These are phyloP conservation scores for Mylabris sibirica DNA, from an alignment of 2,888 invertebrate species.

Conservation along the genomic window DNA sequence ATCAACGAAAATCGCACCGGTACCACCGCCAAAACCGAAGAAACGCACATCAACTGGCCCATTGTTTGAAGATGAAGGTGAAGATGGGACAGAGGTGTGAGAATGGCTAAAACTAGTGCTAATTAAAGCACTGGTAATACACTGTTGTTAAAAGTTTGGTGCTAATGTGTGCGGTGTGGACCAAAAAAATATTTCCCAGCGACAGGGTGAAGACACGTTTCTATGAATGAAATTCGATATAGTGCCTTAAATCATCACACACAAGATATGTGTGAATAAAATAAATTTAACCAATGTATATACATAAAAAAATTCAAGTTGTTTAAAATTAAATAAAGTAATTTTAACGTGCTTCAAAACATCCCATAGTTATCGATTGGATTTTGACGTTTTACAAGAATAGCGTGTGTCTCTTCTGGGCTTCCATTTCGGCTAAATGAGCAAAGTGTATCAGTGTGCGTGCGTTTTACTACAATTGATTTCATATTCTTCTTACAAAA, in stretches of 20 bases:
- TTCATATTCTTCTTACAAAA: slow-evolving; percentile 2
- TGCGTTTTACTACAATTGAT: slow-evolving; percentile 9
- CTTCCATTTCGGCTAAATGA: slow-evolving; percentile 46
- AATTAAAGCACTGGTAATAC: slow-evolving; percentile 53
- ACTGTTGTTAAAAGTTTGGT: slow-evolving; percentile 41
- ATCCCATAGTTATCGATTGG: slow-evolving; percentile 6
- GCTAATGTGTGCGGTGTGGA: slow-evolving; percentile 41
- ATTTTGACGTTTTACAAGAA: slow-evolving; percentile 9
- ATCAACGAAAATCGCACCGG: slow-evolving; percentile 76
- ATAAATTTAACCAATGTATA: slow-evolving; percentile 23
- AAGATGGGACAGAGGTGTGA: slow-evolving; percentile 89
- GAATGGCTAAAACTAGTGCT: slow-evolving; percentile 60
- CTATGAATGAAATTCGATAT: slow-evolving; percentile 27
- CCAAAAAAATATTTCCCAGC: slow-evolving; percentile 41
- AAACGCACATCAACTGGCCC: slow-evolving; percentile 78
- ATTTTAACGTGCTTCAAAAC: slow-evolving; percentile 28
- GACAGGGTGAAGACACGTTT: slow-evolving; percentile 34
- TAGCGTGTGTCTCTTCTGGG: slow-evolving; percentile 47
- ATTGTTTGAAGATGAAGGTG: slow-evolving; percentile 86
- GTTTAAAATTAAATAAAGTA: slow-evolving; percentile 9
- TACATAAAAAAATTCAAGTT: slow-evolving; percentile 34
- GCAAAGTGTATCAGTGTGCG: slow-evolving; percentile 21
- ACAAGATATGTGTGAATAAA: slow-evolving; percentile 17
- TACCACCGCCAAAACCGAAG: slow-evolving; percentile 85
- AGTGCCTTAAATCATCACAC: slow-evolving; percentile 32